Conservation (phyloP, 2,113 vertebrate genomes). For the Caranx melampygus region DNA sequence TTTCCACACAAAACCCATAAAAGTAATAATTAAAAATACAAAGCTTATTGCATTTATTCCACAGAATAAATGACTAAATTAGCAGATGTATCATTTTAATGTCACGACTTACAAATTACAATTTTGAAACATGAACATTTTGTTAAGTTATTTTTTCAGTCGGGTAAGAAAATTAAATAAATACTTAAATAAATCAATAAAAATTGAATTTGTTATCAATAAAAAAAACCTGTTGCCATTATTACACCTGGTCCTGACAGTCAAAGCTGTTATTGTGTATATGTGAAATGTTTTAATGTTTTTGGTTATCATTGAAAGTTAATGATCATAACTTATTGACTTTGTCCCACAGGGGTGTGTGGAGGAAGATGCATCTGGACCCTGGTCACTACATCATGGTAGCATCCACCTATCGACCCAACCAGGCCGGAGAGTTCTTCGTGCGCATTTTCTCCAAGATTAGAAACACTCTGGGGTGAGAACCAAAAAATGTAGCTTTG, state of each 20-base stretch:
- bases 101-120: no score
- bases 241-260: not conserved
- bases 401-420: constrained; percentile 79
- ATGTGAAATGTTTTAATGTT: not conserved
- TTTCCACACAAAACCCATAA: not conserved
- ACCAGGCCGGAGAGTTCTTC: constrained; percentile 83
- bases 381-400: constrained; percentile 83
- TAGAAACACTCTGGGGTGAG: constrained; percentile 83
- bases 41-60: no score
- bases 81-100: no score
- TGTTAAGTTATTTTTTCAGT: no score
- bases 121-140: no score
- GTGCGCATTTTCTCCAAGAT: constrained; percentile 85
- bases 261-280: not conserved
- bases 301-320: not conserved
- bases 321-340: not conserved
- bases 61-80: no score
- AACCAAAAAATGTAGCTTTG: not conserved
- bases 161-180: no score
- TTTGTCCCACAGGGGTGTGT: constrained; percentile 73
- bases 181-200: no score
- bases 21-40: not conserved
- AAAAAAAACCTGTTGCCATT: not conserved
- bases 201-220: no score
- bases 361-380: constrained; percentile 80